A percentile compares a stretch with the other conserved stretches of the same genome.
Evolutionary conservation across 2,888 invertebrate genomes (phyloP).

Genomic region (Oscheius sp.): DNA sequence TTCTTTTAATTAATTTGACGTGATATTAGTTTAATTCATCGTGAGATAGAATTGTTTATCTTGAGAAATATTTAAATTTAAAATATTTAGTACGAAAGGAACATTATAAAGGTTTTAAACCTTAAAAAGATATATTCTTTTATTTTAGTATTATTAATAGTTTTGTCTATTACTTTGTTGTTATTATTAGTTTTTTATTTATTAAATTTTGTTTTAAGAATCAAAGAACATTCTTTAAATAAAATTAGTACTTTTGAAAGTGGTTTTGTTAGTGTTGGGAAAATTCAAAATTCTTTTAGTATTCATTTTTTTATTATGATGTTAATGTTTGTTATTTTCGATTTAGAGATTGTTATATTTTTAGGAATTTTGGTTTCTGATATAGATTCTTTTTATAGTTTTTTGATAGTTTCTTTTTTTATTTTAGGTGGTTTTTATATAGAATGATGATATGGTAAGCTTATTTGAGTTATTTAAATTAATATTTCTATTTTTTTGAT

Average conservation of each 20-base stretch:
- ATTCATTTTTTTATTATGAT: slow-evolving; percentile 61
- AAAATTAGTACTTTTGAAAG: slow-evolving; percentile 53
- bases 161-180: slow-evolving; percentile 48
- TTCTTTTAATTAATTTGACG: slow-evolving; percentile 59
- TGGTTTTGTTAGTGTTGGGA: slow-evolving; percentile 54
- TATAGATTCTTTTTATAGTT: slow-evolving; percentile 42
- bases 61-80: slow-evolving; percentile 53
- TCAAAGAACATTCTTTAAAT: slow-evolving; percentile 46
- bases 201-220: slow-evolving; percentile 51
- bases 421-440: slow-evolving; percentile 59
- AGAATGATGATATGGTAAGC: slow-evolving; percentile 58
- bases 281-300: slow-evolving; percentile 56
- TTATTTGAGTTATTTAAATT: slow-evolving; percentile 57
- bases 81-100: slow-evolving; percentile 61
- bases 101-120: slow-evolving; percentile 56
- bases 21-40: slow-evolving; percentile 65
- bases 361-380: slow-evolving; percentile 53
- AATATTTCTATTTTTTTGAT: slow-evolving; percentile 59
- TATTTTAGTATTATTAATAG: slow-evolving; percentile 44
- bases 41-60: slow-evolving; percentile 65
- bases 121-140: slow-evolving; percentile 45
- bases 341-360: slow-evolving; percentile 57
- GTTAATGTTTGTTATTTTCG: slow-evolving; percentile 55
- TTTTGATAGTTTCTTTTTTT: slow-evolving; percentile 52
- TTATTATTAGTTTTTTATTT: slow-evolving; percentile 51